Conservation (phyloP, 2,113 vertebrate species). For the Phodopus roborovskii region DNA sequence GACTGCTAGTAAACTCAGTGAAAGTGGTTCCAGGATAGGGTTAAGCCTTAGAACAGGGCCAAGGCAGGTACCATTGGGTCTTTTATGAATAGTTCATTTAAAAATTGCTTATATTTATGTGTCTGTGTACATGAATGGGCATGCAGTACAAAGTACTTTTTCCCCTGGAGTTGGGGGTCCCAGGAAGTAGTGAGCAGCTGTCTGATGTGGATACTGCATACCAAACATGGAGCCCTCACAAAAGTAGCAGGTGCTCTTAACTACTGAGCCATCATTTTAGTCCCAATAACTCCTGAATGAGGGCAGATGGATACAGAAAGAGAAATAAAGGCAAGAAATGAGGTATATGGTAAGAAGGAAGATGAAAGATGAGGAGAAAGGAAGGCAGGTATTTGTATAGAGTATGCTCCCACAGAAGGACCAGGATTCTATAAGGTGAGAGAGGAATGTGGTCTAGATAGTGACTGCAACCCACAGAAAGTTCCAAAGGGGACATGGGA, state of each 20-base stretch:
- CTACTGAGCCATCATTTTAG: neutral
- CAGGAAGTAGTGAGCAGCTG: neutral
- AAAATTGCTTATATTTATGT: neutral
- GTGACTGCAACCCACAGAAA: neutral
- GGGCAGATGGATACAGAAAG: neutral
- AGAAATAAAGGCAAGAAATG: neutral
- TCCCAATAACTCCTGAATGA: neutral
- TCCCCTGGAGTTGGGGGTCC: neutral
- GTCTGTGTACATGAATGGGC: neutral
- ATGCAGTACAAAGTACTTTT: neutral
- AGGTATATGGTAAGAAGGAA: neutral
- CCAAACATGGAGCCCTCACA: neutral
- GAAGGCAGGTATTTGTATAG: rapidly evolving
- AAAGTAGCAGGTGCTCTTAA: neutral
- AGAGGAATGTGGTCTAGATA: neutral
- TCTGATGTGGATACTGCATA: neutral
- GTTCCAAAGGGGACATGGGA: neutral
- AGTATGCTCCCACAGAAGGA: neutral
- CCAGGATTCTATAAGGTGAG: neutral
- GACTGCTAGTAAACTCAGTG: neutral
- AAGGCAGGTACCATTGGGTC: too few relatives aligned
- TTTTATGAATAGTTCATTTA: neutral
- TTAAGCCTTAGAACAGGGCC: neutral
- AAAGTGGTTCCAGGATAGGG: neutral
- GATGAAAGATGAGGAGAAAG: neutral